Evolutionary conservation across 2,113 vertebrate genomes (phyloP), one percentile per base, ranked within the genome.

Genomic region (Scopus umbretta): DNA sequence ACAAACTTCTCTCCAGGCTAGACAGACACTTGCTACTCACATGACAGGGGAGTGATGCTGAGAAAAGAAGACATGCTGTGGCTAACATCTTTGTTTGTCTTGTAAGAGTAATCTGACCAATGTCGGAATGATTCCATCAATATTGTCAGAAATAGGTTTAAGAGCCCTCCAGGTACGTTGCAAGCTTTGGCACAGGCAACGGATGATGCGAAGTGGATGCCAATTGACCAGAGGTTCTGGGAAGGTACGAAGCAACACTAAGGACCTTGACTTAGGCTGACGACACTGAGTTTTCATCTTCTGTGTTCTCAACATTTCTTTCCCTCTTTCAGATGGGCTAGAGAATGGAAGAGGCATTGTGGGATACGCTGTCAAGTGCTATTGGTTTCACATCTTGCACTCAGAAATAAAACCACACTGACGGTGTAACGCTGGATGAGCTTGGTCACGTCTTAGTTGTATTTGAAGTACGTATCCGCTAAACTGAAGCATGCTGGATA

Each of bases 71-170:
- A 97, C 96, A 68, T 5, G 49, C 90, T 34, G 42, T 78, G 79
- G 80, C 96, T 84, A 95, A 95, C 86, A 94, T 96, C 96, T 96
- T 97, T 92, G 91, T 88, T 88, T 97, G 83, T 96, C 94, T 97
- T 96, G 80, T 93, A 91, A 84, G 66, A 96, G 93, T 92, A 73
- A 91, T 96, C 92, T 80, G 94, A 96, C 92, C 91, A 95, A 96
- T 38, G 96, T 98, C 92, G 6, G 49, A 97, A 97, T 91, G 90
- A 98, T 97, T 97, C 94, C 91, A 91, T 97, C 96, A 95, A 4
- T 73, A 81, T 22, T 97, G 97, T 95, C 97, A 97, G 92, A 91
- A 96, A 95, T 72, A 95, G 91, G 91, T 94, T 94, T 83, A 83
- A 86, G 89, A 96, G 72, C 96, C 97, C 96, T 96, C 86, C 91